Conservation (phyloP, 1,140 invertebrate genomes). For the Potamilus streckersoni region DNA sequence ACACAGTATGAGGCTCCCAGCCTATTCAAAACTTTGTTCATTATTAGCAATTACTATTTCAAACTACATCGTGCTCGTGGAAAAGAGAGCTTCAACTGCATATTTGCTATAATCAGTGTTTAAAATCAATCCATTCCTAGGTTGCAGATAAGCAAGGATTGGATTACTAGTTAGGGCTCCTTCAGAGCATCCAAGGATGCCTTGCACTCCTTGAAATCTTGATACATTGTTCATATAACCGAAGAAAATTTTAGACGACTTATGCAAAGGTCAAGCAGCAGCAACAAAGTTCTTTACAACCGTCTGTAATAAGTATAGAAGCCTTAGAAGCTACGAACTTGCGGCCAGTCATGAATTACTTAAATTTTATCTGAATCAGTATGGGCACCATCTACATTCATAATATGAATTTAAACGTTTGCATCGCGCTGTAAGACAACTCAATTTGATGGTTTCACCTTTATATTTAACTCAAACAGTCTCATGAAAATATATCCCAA, state of each 20-base stretch:
- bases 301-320: slow-evolving; percentile 19
- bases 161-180: background rate
- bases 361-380: slow-evolving; percentile 18
- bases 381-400: no score
- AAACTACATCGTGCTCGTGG: slow-evolving; percentile 40
- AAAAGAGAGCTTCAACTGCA: slow-evolving; percentile 45
- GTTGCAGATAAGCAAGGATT: slow-evolving; percentile 21
- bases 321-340: slow-evolving; percentile 31
- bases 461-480: slow-evolving; percentile 16
- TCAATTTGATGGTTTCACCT: slow-evolving; percentile 32
- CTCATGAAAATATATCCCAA: slow-evolving; percentile 24
- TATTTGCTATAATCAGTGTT: slow-evolving; percentile 43
- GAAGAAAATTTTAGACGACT: background rate
- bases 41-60: slow-evolving; percentile 40
- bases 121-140: slow-evolving; percentile 30
- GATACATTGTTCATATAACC: background rate
- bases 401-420: slow-evolving; percentile 24
- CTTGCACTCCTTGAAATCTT: background rate
- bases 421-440: slow-evolving; percentile 31
- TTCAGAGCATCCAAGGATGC: no score
- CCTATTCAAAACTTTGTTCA: slow-evolving; percentile 30
- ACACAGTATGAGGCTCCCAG: slow-evolving; percentile 69
- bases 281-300: slow-evolving; percentile 22
- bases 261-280: slow-evolving; percentile 24
- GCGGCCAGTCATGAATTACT: slow-evolving; percentile 20